Evolutionary conservation across 2,113 vertebrate species (phyloP), one percentile per base, ranked within the genome.

Genomic region (Puffinus mauretanicus): DNA sequence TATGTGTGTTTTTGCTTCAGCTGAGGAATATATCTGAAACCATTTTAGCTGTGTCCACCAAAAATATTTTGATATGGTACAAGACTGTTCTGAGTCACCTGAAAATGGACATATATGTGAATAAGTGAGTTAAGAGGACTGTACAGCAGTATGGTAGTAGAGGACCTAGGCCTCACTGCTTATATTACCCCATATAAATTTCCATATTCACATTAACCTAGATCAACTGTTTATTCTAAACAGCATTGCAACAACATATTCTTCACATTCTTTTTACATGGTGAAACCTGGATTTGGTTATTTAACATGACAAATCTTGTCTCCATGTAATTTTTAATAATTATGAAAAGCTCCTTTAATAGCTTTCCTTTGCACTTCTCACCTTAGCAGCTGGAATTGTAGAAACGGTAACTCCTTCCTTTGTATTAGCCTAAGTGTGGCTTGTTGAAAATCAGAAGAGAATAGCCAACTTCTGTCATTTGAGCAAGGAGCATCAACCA

Each of bases 381-480:
- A 98, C 98, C 98, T 98, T 73, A 98, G 83, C 26, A 98, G 97
- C 66, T 98, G 96, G 69, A 91, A 64, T 3, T 98, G 98, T 21
- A 98, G 67, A 81, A 60, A 20, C 13, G 98, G 84, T 61, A 98
- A 90, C 19, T 86, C 93, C 34, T 92, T 97, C 89, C 98, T 98
- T 32, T 97, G 95, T 52, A 60, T 84, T 84, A 98, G 96, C 64
- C 98, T 98, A 36, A 42, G 65, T 1, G 76, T 62, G 71, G 98
- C 98, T 52, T 97, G 97, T 58, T 97, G 97, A 85, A 25, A 64
- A 88, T 98, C 97, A 49, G 97, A 97, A 66, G 97, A 99, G 97
- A 99, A 99, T 18, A 99, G 96, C 99, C 99, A 99, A 65, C 98
- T 99, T 96, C 99, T 98, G 97, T 99, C 99, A 97, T 99, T 99